A percentile compares a stretch with the other conserved stretches of the same genome.
Evolutionary conservation across 2,113 vertebrate genomes (phyloP).

Genomic region (Mesoclemmys tuberculata): DNA sequence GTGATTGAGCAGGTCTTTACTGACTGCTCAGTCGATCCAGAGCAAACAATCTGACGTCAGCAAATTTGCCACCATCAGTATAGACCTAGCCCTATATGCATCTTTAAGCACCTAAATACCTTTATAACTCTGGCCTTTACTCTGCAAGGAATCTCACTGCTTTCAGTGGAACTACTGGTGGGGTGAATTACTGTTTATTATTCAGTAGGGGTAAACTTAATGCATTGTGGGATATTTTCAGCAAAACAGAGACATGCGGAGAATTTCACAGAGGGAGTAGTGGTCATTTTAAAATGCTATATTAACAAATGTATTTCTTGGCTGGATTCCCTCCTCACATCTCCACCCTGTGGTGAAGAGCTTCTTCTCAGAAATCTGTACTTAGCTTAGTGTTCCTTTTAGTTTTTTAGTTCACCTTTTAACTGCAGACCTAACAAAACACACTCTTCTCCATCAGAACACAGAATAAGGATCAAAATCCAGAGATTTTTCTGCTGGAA

Average conservation of each 20-base stretch:
- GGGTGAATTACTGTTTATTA: neutral
- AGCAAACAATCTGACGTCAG: too few species aligned
- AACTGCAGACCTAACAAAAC: neutral
- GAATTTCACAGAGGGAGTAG: neutral
- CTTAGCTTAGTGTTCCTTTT: neutral
- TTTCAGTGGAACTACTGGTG: neutral
- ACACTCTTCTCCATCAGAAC: neutral
- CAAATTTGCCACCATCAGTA: too few species aligned
- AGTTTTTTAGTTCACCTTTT: neutral
- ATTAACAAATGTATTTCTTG: neutral
- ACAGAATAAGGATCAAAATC: neutral
- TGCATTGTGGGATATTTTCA: neutral
- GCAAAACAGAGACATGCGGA: neutral
- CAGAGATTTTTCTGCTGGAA: neutral
- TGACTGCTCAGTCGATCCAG: too few species aligned
- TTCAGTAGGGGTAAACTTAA: neutral
- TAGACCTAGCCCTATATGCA: too few species aligned
- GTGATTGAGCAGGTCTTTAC: too few species aligned
- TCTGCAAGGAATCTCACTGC: neutral
- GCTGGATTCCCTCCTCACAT: neutral
- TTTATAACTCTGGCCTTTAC: neutral
- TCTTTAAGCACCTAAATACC: neutral
- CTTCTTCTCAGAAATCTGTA: neutral
- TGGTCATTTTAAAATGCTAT: neutral
- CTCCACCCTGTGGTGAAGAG: neutral